Evolutionary conservation across 2,888 invertebrate genomes (phyloP).

Genomic region (Plagodis pulveraria): DNA sequence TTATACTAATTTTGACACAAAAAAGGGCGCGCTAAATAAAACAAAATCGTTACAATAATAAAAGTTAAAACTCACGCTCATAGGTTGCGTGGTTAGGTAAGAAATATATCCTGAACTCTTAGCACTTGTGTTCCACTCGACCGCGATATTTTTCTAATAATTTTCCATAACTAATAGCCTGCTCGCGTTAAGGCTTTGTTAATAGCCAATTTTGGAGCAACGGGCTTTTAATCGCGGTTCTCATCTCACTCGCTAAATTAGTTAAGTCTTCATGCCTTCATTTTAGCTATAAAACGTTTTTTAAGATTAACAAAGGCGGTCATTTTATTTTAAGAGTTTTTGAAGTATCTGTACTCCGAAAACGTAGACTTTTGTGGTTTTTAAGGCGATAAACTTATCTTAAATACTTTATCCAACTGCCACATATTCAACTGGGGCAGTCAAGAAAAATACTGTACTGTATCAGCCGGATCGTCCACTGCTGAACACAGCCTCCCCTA

Average conservation of each 20-base stretch:
- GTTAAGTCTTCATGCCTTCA: constrained; percentile 26
- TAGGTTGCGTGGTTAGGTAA: too few relatives aligned
- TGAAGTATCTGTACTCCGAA: neutral
- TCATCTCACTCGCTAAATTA: constrained; percentile 35
- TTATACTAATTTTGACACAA: too few relatives aligned
- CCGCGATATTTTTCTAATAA: constrained; percentile 35
- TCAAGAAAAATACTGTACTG: too few relatives aligned
- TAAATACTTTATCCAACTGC: too few relatives aligned
- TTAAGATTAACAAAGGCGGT: constrained; percentile 14
- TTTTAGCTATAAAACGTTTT: constrained; percentile 16
- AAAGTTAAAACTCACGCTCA: too few relatives aligned
- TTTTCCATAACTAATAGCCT: constrained; percentile 47
- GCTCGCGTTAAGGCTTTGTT: constrained; percentile 17
- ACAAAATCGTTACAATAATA: too few relatives aligned
- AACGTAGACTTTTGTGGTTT: too few relatives aligned
- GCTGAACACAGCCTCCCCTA: too few relatives aligned
- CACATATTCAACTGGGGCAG: too few relatives aligned
- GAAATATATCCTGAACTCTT: neutral
- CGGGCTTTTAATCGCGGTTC: constrained; percentile 23
- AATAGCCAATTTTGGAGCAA: constrained; percentile 34
- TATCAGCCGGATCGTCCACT: too few relatives aligned
- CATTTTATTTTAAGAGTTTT: constrained; percentile 5
- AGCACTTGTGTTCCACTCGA: neutral
- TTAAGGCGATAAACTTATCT: too few relatives aligned
- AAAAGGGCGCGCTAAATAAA: too few relatives aligned